Conservation (phyloP, 2,113 vertebrate species). For the Aix galericulata region DNA sequence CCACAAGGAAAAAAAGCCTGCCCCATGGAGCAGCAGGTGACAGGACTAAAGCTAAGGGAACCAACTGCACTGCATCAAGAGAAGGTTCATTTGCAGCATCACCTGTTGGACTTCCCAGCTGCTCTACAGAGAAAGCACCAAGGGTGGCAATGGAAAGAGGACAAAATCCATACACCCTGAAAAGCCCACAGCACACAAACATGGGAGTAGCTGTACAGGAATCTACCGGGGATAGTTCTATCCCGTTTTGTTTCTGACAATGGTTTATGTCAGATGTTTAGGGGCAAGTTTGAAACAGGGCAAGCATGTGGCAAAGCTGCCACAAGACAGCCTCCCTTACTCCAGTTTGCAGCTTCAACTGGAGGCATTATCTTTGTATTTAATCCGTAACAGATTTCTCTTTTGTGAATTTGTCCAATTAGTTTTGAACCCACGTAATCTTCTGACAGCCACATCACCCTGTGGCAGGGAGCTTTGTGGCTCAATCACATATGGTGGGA, state of each 20-base stretch:
- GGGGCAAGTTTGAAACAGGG: not conserved
- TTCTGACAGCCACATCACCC: not conserved
- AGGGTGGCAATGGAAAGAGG: not conserved
- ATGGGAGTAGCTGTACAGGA: not conserved
- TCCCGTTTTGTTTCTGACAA: not conserved
- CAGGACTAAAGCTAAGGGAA: not conserved
- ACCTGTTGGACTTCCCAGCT: not conserved
- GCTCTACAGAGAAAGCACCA: not conserved
- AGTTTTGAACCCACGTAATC: not conserved
- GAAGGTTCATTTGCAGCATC: not conserved
- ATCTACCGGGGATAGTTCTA: not conserved
- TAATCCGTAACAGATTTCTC: not conserved
- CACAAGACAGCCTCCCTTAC: not conserved
- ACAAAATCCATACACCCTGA: not conserved
- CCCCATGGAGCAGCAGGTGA: not conserved
- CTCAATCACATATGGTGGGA: not conserved
- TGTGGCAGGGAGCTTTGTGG: not conserved
- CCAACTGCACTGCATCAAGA: not conserved
- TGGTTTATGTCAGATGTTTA: constrained; percentile 8
- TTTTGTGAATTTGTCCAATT: not conserved
- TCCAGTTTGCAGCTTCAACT: not conserved
- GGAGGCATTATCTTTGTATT: not conserved
- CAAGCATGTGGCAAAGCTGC: not conserved
- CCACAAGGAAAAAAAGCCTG: not conserved
- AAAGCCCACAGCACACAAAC: not conserved